Base-by-base conservation (phyloP, 2,888 invertebrate genomes). In the Erebia palarica region DNA sequence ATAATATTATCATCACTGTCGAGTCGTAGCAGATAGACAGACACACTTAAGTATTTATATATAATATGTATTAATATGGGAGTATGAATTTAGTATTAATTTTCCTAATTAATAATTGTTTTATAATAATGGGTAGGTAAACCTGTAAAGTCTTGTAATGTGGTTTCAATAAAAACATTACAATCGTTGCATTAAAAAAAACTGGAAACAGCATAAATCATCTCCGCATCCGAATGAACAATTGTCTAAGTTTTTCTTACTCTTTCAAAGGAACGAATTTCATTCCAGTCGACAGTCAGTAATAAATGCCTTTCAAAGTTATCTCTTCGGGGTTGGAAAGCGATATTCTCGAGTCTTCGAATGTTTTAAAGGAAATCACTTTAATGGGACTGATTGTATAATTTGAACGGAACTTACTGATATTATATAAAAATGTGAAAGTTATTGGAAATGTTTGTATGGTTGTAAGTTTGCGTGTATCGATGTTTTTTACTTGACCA, bases 241-340 rank as follows among this genome's bases (percentile, higher is more conserved):
- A 65, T 65, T 18, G 53, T 42, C 16, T 65, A 42, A 65, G 36
- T 42, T 65, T 65, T 65, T 65, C 63, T 51, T 53, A 64, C 36
- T 42, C n/a, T 55, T 65, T 55, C 65, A 65, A 65, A 65, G 65
- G 42, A 65, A 65, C 55, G 65, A 65, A 55, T 55, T 55, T 65
- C 53, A 65, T 65, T 55, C 18, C 65, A 65, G 36, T 36, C 36
- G 11, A 65, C 42, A 42, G 65, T 27, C 14, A 49, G 51, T 53
- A 65, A 65, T 65, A 65, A 65, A 65, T 65, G 65, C 65, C 55
- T 55, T 51, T 65, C 65, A 42, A 65, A 65, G 65, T 65, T 65
- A 55, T 53, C 55, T 42, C 53, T 5, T 36, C 51, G 42, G n/a
- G 55, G 16, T 65, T 65, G 36, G 36, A 55, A 65, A 65, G 65